Evolutionary conservation across 2,113 vertebrate genomes (phyloP).

Genomic region (Otocyon megalotis): DNA sequence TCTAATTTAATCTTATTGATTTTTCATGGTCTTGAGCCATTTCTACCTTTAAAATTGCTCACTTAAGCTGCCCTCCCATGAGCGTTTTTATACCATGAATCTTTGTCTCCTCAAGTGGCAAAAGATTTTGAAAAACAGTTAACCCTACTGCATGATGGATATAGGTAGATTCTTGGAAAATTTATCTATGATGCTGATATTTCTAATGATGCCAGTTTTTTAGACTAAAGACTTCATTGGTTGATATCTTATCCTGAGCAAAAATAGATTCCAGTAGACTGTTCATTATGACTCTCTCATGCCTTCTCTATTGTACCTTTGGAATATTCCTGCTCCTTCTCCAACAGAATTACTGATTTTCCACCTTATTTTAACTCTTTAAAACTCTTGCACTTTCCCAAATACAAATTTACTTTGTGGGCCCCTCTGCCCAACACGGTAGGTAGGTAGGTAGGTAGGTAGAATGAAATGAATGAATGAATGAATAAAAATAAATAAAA

Average conservation of each 20-base stretch:
- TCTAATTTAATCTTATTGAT: neutral
- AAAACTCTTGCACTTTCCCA: neutral
- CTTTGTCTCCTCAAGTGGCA: neutral
- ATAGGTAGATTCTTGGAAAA: neutral
- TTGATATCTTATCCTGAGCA: neutral
- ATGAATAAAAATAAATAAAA: no score
- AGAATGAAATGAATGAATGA: no score
- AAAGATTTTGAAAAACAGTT: neutral
- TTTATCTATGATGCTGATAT: neutral
- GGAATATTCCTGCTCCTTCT: neutral
- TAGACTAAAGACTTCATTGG: neutral
- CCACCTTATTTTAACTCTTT: neutral
- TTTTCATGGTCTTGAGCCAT: neutral
- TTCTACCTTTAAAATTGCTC: neutral
- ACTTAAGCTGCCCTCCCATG: neutral
- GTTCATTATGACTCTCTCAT: neutral
- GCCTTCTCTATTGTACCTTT: neutral
- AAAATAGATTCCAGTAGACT: neutral
- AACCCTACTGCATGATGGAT: neutral
- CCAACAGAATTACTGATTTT: neutral
- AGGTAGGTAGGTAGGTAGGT: no score
- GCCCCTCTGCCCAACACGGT: neutral
- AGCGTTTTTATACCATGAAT: neutral
- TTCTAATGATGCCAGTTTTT: neutral
- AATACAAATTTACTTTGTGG: neutral